phyloP scores from a whole-genome alignment of 1,140 invertebrate species.

The Lordiphosa stackelbergi region DNA sequence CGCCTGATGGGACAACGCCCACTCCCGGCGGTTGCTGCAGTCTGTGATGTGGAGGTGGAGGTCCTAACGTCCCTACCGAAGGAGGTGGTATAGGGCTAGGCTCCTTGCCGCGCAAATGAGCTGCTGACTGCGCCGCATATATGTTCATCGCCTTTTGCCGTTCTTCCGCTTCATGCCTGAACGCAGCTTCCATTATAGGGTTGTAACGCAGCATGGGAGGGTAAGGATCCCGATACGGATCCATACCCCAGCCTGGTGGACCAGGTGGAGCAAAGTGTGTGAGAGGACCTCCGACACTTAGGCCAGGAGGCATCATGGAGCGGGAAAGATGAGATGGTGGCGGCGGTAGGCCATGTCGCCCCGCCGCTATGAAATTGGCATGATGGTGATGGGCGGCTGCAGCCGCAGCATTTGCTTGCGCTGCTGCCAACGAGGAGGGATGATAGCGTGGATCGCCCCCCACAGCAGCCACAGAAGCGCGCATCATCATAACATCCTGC shows the following conservation, averaged over 20 bases:
- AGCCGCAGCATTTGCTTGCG: conserved; percentile 56
- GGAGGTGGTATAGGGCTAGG: conserved; percentile 80
- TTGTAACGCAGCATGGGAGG: conserved; percentile 84
- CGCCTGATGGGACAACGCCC: conserved; percentile 15
- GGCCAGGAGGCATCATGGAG: conserved; percentile 78
- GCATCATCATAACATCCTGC: conserved; percentile 78
- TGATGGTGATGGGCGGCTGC: conserved; percentile 68
- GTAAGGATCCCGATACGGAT: conserved; percentile 83
- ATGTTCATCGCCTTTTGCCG: conserved; percentile 85
- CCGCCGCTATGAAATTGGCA: conserved; percentile 75
- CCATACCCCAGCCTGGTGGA: conserved; percentile 80
- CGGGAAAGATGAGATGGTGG: conserved; percentile 80
- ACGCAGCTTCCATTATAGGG: conserved; percentile 85
- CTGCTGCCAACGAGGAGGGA: conserved; percentile 60
- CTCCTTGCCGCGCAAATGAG: conserved; percentile 80
- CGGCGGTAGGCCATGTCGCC: conserved; percentile 79
- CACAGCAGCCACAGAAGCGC: conserved; percentile 52
- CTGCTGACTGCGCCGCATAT: conserved; percentile 81
- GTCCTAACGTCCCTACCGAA: conserved; percentile 76
- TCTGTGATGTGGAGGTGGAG: conserved; percentile 77
- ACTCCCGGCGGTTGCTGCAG: conserved; percentile 57
- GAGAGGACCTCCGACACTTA: conserved; percentile 78
- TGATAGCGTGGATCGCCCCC: conserved; percentile 76
- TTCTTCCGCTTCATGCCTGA: conserved; percentile 85
- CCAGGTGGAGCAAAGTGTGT: conserved; percentile 80